Percentiles rank a stretch among this genome's conserved stretches.
Evolutionary conservation across 2,797 vertebrate genomes (phyloP).

Genomic region (Microtus californicus): DNA sequence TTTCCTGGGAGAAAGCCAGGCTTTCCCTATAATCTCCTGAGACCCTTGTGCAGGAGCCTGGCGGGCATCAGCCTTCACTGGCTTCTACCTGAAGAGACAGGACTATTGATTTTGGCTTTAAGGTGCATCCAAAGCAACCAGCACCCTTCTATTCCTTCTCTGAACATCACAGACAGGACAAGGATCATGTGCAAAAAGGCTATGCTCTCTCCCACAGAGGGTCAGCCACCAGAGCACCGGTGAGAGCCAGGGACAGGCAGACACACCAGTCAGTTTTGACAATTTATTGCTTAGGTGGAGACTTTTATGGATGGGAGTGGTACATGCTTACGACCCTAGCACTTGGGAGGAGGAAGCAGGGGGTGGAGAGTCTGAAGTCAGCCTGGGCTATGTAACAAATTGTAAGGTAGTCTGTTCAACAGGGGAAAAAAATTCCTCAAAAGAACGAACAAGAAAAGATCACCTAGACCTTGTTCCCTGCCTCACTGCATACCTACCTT

Average conservation of each 20-base stretch:
- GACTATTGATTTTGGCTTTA: constrained; percentile 1
- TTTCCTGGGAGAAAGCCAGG: constrained; percentile 18
- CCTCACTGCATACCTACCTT: not conserved
- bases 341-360: not conserved
- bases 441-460: not conserved
- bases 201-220: not conserved
- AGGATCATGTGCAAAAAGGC: not conserved
- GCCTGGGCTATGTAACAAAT: not conserved
- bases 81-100: constrained; percentile 1
- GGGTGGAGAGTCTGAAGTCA: not conserved
- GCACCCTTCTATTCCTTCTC: not conserved
- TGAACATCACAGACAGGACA: not conserved
- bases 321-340: not conserved
- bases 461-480: not conserved
- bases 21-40: not conserved
- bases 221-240: not conserved
- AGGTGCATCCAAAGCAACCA: constrained; percentile 20
- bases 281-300: not conserved
- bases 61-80: constrained; percentile 57
- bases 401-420: not conserved
- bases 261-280: not conserved
- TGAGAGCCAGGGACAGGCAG: not conserved
- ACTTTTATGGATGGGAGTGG: not conserved
- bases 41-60: not conserved
- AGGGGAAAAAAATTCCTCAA: not conserved